Evolutionary conservation across 2,888 invertebrate species (phyloP).

Genomic region (Thymelicus acteon): DNA sequence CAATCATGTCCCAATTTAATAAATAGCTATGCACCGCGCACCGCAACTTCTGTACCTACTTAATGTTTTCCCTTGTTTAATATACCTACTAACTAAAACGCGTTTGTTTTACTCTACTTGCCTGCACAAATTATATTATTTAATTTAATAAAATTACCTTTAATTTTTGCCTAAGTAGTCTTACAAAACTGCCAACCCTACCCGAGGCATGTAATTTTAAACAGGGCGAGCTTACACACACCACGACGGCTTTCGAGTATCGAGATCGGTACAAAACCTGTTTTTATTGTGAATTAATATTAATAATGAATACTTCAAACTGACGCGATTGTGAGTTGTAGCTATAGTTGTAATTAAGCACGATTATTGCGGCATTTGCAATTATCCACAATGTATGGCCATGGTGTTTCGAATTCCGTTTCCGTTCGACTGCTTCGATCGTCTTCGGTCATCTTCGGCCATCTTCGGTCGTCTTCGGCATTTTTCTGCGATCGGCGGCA

Average conservation of each 20-base stretch:
- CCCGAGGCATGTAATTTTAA: constrained; percentile 42
- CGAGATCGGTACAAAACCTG: constrained; percentile 56
- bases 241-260: constrained; percentile 37
- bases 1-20: too few species aligned
- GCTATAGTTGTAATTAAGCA: constrained; percentile 75
- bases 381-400: constrained; percentile 70
- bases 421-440: constrained; percentile 26
- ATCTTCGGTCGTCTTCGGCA: constrained; percentile 42
- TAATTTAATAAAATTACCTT: background rate
- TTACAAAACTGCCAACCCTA: constrained; percentile 22
- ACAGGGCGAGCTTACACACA: constrained; percentile 50
- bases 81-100: too few species aligned
- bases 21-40: too few species aligned
- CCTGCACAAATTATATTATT: background rate
- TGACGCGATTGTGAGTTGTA: constrained; percentile 74
- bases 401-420: constrained; percentile 31
- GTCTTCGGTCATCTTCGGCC: constrained; percentile 36
- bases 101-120: too few species aligned
- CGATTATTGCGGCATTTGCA: constrained; percentile 74
- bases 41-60: too few species aligned
- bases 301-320: constrained; percentile 79
- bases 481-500: constrained; percentile 47
- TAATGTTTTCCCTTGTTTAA: too few species aligned
- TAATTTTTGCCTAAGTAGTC: background rate
- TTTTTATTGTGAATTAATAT: constrained; percentile 78